These are phyloP conservation scores for Aviceda subcristata DNA, from an alignment of 2,113 vertebrate genomes.

Conservation along the genomic window DNA sequence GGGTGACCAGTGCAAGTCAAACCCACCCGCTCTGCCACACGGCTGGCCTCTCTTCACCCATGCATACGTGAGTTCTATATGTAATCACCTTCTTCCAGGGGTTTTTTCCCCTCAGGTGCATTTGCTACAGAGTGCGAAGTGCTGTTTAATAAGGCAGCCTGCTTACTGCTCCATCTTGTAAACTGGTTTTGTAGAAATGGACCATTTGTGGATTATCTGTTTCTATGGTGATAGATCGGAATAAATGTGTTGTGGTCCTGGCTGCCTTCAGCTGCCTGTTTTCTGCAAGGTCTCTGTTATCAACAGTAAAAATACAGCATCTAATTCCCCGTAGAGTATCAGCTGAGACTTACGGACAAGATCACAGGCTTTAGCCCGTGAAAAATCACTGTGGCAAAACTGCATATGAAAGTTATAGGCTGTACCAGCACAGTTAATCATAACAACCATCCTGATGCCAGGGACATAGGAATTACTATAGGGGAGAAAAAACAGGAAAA, in stretches of 20 bases:
- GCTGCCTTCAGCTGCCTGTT: not conserved
- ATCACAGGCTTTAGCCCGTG: not conserved
- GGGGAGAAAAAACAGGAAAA: not conserved
- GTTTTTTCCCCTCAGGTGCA: accelerated
- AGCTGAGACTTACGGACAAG: not conserved
- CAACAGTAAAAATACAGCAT: not conserved
- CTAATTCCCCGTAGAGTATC: not conserved
- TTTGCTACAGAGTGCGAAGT: accelerated
- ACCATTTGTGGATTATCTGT: not conserved
- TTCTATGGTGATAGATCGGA: constrained; percentile 51
- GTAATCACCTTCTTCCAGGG: accelerated
- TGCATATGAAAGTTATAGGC: not conserved
- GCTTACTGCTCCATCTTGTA: not conserved
- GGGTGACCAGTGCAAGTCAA: accelerated
- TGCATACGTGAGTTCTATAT: accelerated
- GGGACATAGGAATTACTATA: not conserved
- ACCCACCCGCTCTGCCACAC: accelerated
- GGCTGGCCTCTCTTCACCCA: not conserved
- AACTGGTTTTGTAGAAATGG: not conserved
- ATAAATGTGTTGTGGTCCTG: not conserved
- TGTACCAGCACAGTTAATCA: not conserved
- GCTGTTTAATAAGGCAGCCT: not conserved
- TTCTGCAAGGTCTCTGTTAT: not conserved
- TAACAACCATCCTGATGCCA: not conserved
- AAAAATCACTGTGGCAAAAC: not conserved